Base-by-base conservation (phyloP, 1,140 invertebrate genomes). In the Aphaenogaster ashmeadi region DNA sequence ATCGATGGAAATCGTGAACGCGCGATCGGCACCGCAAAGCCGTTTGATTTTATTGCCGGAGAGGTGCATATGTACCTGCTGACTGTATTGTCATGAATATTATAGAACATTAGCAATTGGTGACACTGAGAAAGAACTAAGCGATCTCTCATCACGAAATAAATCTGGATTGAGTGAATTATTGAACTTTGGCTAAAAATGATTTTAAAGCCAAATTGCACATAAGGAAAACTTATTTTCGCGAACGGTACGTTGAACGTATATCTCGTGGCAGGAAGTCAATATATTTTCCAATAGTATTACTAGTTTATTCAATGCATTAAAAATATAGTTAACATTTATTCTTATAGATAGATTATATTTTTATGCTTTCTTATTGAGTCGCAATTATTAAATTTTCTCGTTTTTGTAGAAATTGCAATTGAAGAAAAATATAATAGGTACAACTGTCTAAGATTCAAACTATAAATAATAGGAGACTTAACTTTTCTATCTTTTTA, bases 1-100 rank as follows among this genome's bases (percentile, higher is more conserved):
- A 90, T 88, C 89, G 88, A 90, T 90, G 72, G 89, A 87, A 78
- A 89, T 90, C 89, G 89, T 81, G 88, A 89, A 89, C 47, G 71
- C 33, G 64, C 44, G 77, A 66, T 47, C 75, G 47, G 75, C 27
- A 41, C 41, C 6, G 58, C 41, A 62, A 58, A 69, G 47, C 27
- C 41, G 36, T 36, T 52, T 11, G 60, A 50, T 83, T 74, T 83
- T 33, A 54, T 74, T 83, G 52, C 67, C 67, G 38, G 11, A 83
- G 38, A 72, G 41, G 3, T 64, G 27, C n/a, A 36, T 21, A 33
- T 79, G 50, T 69, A 80, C 44, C 44, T 80, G 62, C n/a, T 41
- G 13, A 66, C n/a, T 67, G 8, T 41, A 33, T 52, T 52, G n/a
- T 66, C n/a, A 36, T 38, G 36, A 81, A 54, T 36, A 9, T 9